A percentile compares a stretch with the other conserved stretches of the same genome.
These are phyloP conservation scores for Beris chalybata DNA, from an alignment of 2,888 invertebrate genomes.

Conservation along the genomic window DNA sequence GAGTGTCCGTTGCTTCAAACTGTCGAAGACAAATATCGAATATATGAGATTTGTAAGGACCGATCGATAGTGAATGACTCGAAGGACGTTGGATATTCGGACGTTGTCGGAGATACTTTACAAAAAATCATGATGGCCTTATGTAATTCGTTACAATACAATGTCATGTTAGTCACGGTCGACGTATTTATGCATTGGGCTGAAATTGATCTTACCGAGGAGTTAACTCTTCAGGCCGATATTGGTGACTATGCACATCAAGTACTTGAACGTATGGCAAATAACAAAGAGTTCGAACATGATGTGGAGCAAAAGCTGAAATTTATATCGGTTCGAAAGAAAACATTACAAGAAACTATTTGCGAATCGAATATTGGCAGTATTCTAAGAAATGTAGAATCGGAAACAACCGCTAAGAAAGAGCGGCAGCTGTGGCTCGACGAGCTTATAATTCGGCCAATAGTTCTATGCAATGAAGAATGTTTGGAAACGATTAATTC, in stretches of 20 bases:
- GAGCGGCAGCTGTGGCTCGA: conserved; percentile 41
- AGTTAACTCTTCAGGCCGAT: conserved; percentile 45
- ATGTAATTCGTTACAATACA: conserved; percentile 47
- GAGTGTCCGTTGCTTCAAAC: conserved; percentile 40
- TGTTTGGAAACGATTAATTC: conserved; percentile 46
- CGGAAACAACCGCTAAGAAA: conserved; percentile 10
- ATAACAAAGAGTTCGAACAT: conserved; percentile 44
- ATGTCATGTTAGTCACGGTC: conserved; percentile 46
- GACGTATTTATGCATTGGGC: conserved; percentile 49
- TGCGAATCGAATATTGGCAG: conserved; percentile 46
- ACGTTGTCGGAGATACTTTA: conserved; percentile 42
- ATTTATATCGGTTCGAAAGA: conserved; percentile 46
- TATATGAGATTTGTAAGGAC: conserved; percentile 45
- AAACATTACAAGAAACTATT: conserved; percentile 44
- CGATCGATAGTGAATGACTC: conserved; percentile 24
- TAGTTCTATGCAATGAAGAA: conserved; percentile 47
- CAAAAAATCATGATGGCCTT: conserved; percentile 45
- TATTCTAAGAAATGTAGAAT: conserved; percentile 42
- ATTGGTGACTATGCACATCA: conserved; percentile 46
- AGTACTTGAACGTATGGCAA: conserved; percentile 44
- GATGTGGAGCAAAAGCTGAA: conserved; percentile 45
- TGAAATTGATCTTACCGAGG: conserved; percentile 45
- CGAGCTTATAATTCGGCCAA: conserved; percentile 45
- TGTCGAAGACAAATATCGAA: conserved; percentile 39
- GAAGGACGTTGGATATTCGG: conserved; percentile 27